Percentiles rank a stretch among this genome's conserved stretches.
phyloP scores from a whole-genome alignment of 2,113 vertebrate genomes.

The Penelope pileata region DNA sequence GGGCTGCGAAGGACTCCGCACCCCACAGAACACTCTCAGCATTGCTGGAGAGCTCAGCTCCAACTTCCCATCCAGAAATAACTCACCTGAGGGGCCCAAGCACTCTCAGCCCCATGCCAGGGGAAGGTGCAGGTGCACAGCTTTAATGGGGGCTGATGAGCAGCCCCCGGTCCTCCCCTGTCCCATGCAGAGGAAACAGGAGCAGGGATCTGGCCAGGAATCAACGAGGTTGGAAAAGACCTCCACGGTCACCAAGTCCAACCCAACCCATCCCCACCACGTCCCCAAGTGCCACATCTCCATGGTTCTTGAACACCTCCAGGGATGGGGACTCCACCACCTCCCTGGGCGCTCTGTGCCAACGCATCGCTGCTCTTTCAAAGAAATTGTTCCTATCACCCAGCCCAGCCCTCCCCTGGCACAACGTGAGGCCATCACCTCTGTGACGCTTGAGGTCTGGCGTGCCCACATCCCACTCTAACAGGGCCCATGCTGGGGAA shows the following conservation, averaged over 20 bases:
- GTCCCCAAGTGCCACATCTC: too few species aligned
- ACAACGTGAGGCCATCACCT: not conserved
- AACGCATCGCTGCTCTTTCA: too few species aligned
- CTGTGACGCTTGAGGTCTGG: not conserved
- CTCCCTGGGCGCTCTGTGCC: too few species aligned
- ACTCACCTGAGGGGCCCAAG: not conserved
- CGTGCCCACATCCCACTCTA: rapidly evolving
- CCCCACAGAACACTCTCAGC: not conserved
- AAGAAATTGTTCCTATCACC: too few species aligned
- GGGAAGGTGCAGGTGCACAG: not conserved
- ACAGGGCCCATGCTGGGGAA: not conserved
- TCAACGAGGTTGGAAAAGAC: too few species aligned
- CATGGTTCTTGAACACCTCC: too few species aligned
- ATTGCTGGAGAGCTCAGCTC: not conserved
- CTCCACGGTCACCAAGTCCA: too few species aligned
- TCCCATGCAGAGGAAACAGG: not conserved
- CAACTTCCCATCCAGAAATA: not conserved
- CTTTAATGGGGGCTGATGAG: not conserved
- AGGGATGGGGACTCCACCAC: too few species aligned
- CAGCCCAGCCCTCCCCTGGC: too few species aligned
- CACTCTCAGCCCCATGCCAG: too few species aligned
- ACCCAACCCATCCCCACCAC: too few species aligned
- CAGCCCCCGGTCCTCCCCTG: not conserved
- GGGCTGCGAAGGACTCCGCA: not conserved
- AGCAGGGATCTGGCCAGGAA: not conserved